Base-by-base conservation (phyloP, 2,113 vertebrate genomes). In the Lota lota region DNA sequence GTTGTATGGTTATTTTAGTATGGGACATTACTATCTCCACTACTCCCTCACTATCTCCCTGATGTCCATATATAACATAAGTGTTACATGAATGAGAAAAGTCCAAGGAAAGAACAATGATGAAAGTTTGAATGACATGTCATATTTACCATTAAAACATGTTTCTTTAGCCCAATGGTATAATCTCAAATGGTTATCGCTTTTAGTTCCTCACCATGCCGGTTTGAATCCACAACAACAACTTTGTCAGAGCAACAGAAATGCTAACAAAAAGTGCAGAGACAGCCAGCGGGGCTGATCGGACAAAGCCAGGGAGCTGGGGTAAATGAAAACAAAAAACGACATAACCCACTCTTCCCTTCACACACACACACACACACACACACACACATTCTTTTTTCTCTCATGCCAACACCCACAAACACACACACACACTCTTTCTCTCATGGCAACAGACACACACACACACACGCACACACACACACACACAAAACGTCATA, bases 281-380 rank as follows among this genome's bases (percentile, higher is more conserved):
- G 80, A 80, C 79, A 86, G 78, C 66, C 83, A 57, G 76, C 63
- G 36, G 72, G 67, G 75, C 65, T 61, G 63, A 65, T 65, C 74
- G 81, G 70, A 86, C 77, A 88, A 85, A 57, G 69, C 61, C 2
- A 56, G 81, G 16, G 76, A 67, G 28, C 28, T 6, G 28, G 28
- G 72, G 60, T 64, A 33, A 67, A 36, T 79, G 78, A 85, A 83
- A 87, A 85, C 73, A 86, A 87, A 85, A 79, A 75, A 66, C 18
- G 22, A 4, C 66, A 61, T 8, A 33, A 47, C 57, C 7, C 6
- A 69, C 51, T 22, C 75, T 63, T 64, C 71, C 53, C 10, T 50
- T 5, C 0, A 33, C 63, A 2, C 61, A 10, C 66, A 21, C 63
- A 18, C 24, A 58, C 62, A 10, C 53, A 15, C 54, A 57, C 28